Percentiles rank a stretch among this genome's conserved stretches.
phyloP scores from a whole-genome alignment of 2,888 invertebrate genomes.

The Yponomeuta sedellus region DNA sequence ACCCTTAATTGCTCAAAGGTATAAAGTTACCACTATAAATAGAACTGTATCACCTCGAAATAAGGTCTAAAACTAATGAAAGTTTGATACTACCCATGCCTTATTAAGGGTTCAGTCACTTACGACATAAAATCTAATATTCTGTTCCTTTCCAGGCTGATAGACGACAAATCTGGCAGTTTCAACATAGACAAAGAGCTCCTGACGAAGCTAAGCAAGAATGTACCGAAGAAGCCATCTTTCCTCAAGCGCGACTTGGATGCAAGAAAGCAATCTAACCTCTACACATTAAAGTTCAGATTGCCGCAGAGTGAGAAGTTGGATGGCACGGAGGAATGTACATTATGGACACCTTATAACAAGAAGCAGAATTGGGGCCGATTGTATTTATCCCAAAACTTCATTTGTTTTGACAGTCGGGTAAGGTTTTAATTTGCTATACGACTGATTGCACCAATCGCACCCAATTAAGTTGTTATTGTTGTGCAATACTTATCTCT shows the following conservation, averaged over 20 bases:
- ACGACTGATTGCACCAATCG: not conserved
- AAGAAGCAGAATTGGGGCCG: slow-evolving; percentile 92
- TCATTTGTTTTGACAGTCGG: slow-evolving; percentile 96
- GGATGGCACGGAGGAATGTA: slow-evolving; percentile 94
- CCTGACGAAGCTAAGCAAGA: slow-evolving; percentile 88
- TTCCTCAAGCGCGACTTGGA: slow-evolving; percentile 96
- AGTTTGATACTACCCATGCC: no score
- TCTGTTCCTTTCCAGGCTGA: slow-evolving; percentile 76
- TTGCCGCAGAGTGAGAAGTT: slow-evolving; percentile 93
- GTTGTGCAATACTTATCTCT: not conserved
- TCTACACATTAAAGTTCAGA: slow-evolving; percentile 89
- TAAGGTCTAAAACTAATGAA: no score
- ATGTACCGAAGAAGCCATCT: slow-evolving; percentile 92
- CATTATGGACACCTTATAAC: slow-evolving; percentile 96
- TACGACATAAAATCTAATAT: no score
- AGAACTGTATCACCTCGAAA: no score
- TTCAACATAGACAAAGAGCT: slow-evolving; percentile 93
- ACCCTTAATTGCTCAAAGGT: no score
- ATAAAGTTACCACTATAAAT: no score
- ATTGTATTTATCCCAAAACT: slow-evolving; percentile 94
- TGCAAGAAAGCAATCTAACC: slow-evolving; percentile 94
- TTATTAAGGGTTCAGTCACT: no score
- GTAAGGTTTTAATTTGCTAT: slow-evolving; percentile 70
- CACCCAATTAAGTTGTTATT: not conserved
- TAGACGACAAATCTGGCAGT: slow-evolving; percentile 90